Evolutionary conservation across 2,113 vertebrate species (phyloP).

Genomic region (Ia io): DNA sequence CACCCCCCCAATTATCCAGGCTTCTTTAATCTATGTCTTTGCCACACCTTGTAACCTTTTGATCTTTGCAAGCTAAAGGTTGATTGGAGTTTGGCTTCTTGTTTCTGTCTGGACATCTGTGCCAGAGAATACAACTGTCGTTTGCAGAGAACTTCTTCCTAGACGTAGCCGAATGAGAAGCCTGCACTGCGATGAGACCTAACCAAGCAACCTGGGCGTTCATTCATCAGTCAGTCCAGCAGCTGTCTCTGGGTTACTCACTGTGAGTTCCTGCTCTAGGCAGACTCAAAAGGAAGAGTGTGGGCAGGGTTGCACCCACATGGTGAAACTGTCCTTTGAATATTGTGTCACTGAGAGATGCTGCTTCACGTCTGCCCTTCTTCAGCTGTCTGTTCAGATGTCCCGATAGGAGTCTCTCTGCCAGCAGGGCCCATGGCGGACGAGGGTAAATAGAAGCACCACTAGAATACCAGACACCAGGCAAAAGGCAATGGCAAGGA

Average conservation of each 20-base stretch:
- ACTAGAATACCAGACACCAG: constrained; percentile 72
- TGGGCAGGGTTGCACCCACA: background rate
- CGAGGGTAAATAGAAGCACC: constrained; percentile 73
- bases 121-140: background rate
- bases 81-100: background rate
- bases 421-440: constrained; percentile 74
- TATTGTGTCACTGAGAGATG: background rate
- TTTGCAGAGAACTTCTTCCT: background rate
- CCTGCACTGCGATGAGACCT: background rate
- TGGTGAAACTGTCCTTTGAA: background rate
- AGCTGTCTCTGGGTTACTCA: background rate
- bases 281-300: background rate
- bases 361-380: background rate
- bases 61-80: background rate
- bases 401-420: constrained; percentile 74
- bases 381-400: constrained; percentile 63
- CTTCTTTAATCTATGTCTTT: background rate
- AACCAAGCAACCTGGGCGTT: background rate
- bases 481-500: constrained; percentile 72
- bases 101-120: background rate
- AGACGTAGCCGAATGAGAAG: background rate
- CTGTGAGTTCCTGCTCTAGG: background rate
- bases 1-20: background rate
- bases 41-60: background rate
- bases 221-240: background rate